Conservation (phyloP, 2,797 vertebrate species). For the Coluber constrictor region DNA sequence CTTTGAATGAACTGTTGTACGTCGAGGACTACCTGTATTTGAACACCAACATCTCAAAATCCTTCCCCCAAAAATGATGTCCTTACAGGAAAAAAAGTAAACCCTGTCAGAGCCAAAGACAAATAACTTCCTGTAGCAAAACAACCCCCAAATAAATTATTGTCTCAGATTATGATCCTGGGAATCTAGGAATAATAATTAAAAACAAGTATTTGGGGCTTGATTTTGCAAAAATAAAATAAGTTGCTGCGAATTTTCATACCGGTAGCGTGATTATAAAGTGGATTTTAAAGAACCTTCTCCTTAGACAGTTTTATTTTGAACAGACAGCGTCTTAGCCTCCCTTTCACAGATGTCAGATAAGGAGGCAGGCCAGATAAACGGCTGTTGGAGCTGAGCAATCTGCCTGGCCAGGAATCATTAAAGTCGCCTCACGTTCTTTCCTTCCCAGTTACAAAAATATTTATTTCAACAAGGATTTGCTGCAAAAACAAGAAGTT, state of each 20-base stretch:
- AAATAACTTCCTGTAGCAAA: neutral
- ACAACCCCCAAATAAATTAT: neutral
- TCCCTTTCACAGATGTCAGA: neutral
- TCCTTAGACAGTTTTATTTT: neutral
- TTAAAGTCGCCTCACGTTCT: neutral
- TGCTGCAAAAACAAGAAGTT: neutral
- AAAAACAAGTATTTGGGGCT: neutral
- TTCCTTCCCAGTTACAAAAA: neutral
- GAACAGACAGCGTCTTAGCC: neutral
- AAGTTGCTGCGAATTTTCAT: neutral
- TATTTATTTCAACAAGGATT: neutral
- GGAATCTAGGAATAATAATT: neutral
- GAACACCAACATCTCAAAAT: neutral
- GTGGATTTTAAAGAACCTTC: neutral
- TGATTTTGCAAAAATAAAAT: neutral
- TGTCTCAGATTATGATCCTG: neutral
- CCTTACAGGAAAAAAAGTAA: neutral
- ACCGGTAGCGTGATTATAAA: neutral
- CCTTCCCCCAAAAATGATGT: neutral
- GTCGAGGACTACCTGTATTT: neutral
- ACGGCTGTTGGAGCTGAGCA: neutral
- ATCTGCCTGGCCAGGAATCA: neutral
- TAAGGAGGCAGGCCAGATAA: neutral
- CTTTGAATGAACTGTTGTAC: no score
- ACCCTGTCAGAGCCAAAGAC: neutral